Conservation (phyloP, 2,888 invertebrate species). For the Magallana nippona region DNA sequence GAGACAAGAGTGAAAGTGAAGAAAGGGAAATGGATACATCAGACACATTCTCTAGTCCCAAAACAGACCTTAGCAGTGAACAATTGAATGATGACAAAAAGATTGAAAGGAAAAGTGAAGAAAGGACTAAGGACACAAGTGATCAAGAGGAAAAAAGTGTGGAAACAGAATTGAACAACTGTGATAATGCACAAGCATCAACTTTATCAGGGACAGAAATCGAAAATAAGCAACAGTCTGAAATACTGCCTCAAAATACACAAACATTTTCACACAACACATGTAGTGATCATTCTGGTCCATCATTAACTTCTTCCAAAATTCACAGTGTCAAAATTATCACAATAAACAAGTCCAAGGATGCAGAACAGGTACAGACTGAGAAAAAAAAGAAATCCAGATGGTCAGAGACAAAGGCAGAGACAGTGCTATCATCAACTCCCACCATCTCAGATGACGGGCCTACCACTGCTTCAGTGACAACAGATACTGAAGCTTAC, state of each 20-base stretch:
- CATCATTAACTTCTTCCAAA: not conserved
- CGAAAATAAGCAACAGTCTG: not conserved
- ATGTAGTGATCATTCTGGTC: not conserved
- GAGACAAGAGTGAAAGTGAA: conserved; percentile 7
- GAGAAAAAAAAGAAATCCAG: conserved; percentile 24
- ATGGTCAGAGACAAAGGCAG: not conserved
- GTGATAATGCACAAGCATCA: not conserved
- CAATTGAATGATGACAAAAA: not conserved
- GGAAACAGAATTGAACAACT: not conserved
- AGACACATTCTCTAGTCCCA: conserved; percentile 25
- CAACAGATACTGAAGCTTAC: not conserved
- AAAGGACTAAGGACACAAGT: not conserved
- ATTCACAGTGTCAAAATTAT: conserved; percentile 6
- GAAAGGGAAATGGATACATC: conserved; percentile 2
- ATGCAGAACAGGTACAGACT: not conserved
- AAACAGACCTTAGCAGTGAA: not conserved
- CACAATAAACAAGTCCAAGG: not conserved
- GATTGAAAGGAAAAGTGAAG: not conserved
- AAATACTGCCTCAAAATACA: not conserved
- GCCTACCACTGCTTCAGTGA: not conserved
- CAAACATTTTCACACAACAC: not conserved
- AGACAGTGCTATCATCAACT: not conserved
- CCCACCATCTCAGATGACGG: not conserved
- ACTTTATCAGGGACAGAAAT: not conserved
- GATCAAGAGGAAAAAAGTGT: not conserved